Percentiles rank a stretch among this genome's conserved stretches.
Evolutionary conservation across 2,113 vertebrate genomes (phyloP).

Genomic region (Osmerus mordax): DNA sequence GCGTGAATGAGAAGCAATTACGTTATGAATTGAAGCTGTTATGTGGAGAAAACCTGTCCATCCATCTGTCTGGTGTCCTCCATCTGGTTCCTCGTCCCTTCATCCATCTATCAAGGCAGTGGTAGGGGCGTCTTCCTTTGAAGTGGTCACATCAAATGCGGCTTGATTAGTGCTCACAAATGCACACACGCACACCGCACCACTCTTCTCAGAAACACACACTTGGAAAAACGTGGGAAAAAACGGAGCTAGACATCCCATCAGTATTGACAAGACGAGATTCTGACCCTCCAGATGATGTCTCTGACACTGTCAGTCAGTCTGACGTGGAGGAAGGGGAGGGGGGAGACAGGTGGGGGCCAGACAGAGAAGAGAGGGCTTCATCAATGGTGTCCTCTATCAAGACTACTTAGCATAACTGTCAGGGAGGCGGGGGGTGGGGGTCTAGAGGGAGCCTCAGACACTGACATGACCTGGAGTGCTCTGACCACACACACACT

Average conservation of each 20-base stretch:
- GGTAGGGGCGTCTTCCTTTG: slow-evolving; percentile 19
- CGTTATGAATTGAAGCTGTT: slow-evolving; percentile 30
- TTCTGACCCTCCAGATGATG: slow-evolving; percentile 8
- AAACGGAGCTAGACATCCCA: slow-evolving; percentile 25
- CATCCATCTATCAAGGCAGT: slow-evolving; percentile 17
- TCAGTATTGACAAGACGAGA: not conserved
- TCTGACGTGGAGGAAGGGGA: too few relatives aligned
- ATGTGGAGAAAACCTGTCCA: slow-evolving; percentile 47
- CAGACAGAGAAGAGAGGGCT: not conserved
- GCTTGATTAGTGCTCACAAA: slow-evolving; percentile 22
- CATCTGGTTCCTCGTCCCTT: slow-evolving; percentile 7
- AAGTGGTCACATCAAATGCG: slow-evolving; percentile 23
- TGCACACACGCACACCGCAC: not conserved
- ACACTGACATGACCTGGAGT: not conserved
- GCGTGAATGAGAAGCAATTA: slow-evolving; percentile 45
- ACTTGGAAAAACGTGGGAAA: slow-evolving; percentile 14
- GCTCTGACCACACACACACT: not conserved
- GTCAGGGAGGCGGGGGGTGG: slow-evolving; percentile 5
- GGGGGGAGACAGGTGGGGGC: not conserved
- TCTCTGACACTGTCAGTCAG: slow-evolving; percentile 14
- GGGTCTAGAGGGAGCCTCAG: not conserved
- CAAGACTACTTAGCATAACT: slow-evolving; percentile 27
- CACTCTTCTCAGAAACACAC: slow-evolving; percentile 1
- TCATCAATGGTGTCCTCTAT: slow-evolving; percentile 8
- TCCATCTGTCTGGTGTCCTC: slow-evolving; percentile 2